Percentiles rank a stretch among this genome's conserved stretches.
phyloP scores from a whole-genome alignment of 2,888 invertebrate species.

The Macaria notata region DNA sequence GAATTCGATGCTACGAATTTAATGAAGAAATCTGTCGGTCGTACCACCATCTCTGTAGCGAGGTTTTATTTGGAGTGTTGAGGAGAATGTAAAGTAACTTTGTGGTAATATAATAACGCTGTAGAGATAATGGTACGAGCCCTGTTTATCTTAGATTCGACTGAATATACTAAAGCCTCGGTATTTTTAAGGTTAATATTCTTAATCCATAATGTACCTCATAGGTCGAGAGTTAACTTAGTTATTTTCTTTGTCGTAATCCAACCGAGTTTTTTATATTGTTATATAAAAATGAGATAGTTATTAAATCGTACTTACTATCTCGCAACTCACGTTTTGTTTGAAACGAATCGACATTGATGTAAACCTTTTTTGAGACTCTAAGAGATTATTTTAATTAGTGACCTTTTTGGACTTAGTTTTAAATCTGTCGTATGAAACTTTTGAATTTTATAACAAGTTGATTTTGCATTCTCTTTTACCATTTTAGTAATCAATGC shows the following conservation, averaged over 20 bases:
- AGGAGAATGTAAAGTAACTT: no score
- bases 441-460: no score
- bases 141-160: conserved; percentile 33
- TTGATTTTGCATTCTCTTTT: no score
- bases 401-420: no score
- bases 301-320: conserved; percentile 25
- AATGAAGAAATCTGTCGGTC: conserved; percentile 16
- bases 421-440: no score
- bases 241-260: conserved; percentile 10
- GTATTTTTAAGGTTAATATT: conserved; percentile 25
- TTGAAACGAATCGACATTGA: conserved; percentile 17
- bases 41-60: no score
- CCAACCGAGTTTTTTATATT: conserved; percentile 26
- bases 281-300: conserved; percentile 12
- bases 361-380: neutral
- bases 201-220: conserved; percentile 33
- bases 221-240: conserved; percentile 29
- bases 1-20: conserved; percentile 33
- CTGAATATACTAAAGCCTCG: conserved; percentile 33
- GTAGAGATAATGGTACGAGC: no score
- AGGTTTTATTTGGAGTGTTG: no score
- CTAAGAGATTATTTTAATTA: no score
- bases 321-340: conserved; percentile 19
- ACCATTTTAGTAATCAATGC: no score
- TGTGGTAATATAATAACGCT: no score